Evolutionary conservation across 2,113 vertebrate genomes (phyloP).

Genomic region (Pelecanoides urinatrix): DNA sequence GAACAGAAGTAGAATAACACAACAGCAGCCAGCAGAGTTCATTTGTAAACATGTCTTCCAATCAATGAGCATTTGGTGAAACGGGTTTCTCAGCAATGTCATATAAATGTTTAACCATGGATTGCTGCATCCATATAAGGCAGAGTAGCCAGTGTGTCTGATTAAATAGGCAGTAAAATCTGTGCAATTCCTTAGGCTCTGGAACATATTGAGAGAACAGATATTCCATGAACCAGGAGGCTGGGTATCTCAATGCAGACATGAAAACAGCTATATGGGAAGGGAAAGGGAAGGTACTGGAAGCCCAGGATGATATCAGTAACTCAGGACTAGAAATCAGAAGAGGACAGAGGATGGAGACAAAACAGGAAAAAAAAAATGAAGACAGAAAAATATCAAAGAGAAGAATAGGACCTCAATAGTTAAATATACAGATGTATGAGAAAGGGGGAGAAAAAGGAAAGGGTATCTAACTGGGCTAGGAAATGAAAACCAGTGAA

Average conservation of each 20-base stretch:
- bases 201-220: not conserved
- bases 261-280: not conserved
- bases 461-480: not conserved
- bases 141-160: not conserved
- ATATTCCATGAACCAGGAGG: not conserved
- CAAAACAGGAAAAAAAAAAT: not conserved
- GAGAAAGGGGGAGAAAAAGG: not conserved
- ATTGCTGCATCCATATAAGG: not conserved
- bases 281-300: not conserved
- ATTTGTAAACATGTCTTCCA: slow-evolving; percentile 2
- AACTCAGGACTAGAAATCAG: not conserved
- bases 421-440: not conserved
- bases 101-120: not conserved
- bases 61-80: not conserved
- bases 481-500: not conserved
- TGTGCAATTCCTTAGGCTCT: not conserved
- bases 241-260: not conserved
- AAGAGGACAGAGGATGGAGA: not conserved
- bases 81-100: not conserved
- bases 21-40: not conserved
- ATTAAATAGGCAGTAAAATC: not conserved
- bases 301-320: not conserved
- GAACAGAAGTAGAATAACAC: not conserved
- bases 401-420: not conserved
- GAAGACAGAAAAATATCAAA: not conserved